These are phyloP conservation scores for Phalloptychus januarius DNA, from an alignment of 2,797 vertebrate genomes.

Conservation along the genomic window DNA sequence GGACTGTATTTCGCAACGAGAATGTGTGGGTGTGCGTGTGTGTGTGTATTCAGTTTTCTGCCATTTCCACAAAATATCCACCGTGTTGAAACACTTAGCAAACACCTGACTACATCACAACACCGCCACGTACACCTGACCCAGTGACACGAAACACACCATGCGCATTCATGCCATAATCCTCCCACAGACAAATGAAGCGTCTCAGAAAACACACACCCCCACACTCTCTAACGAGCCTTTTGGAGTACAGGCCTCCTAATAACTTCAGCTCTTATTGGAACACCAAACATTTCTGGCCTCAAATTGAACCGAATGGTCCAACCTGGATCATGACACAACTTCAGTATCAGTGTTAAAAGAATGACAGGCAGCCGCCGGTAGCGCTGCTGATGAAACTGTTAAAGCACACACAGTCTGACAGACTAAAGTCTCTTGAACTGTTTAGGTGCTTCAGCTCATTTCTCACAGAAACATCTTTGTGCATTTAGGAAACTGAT, in stretches of 20 bases:
- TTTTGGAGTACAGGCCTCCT: background rate
- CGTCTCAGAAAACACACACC: background rate
- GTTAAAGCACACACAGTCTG: background rate
- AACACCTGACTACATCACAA: constrained; percentile 8
- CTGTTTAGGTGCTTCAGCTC: background rate
- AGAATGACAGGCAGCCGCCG: background rate
- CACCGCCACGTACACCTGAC: constrained; percentile 16
- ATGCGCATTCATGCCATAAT: background rate
- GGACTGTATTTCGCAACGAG: constrained; percentile 38
- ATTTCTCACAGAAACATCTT: background rate
- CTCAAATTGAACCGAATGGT: background rate
- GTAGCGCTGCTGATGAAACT: background rate
- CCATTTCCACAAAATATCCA: background rate
- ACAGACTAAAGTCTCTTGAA: background rate
- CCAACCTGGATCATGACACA: background rate
- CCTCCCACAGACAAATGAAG: background rate
- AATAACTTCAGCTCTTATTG: background rate
- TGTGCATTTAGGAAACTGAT: background rate
- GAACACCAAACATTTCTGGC: background rate
- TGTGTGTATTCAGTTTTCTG: background rate
- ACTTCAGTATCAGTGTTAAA: background rate
- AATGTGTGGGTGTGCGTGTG: background rate
- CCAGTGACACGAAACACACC: background rate
- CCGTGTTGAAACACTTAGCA: background rate
- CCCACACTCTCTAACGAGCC: background rate